Conservation (phyloP, 1,140 invertebrate species). For the Bombus balteatus region DNA sequence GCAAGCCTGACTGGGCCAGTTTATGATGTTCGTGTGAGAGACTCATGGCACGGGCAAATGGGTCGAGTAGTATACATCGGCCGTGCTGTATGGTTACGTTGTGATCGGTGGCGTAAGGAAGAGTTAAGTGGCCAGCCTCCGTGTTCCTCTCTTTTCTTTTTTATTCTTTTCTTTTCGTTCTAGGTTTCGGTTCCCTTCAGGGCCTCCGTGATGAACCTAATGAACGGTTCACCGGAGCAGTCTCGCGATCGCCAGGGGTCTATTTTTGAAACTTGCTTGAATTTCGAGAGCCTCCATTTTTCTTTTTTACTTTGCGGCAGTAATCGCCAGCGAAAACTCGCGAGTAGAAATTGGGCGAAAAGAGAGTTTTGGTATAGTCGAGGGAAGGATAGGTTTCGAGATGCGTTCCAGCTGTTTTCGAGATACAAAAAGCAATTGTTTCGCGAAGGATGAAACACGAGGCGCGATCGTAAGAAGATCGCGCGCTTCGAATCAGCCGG, state of each 20-base stretch:
- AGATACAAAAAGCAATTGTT: background rate
- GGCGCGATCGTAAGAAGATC: background rate
- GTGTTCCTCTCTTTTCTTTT: background rate
- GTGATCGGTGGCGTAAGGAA: conserved; percentile 47
- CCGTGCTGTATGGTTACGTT: conserved; percentile 42
- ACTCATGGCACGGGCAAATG: conserved; percentile 33
- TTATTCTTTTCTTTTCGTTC: background rate
- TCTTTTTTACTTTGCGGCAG: background rate
- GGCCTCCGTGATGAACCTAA: background rate
- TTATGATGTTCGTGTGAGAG: conserved; percentile 16
- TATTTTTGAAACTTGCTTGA: conserved; percentile 30
- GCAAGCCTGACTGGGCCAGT: conserved; percentile 18
- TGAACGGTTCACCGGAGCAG: conserved; percentile 21
- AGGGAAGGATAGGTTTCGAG: background rate
- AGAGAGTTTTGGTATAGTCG: background rate
- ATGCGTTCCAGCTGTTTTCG: background rate
- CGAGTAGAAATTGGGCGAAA: background rate
- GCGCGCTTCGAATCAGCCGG: background rate
- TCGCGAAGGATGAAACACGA: background rate
- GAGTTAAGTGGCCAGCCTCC: conserved; percentile 47
- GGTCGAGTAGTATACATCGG: background rate
- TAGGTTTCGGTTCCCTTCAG: background rate
- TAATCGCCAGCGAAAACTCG: background rate
- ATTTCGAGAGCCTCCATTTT: background rate
- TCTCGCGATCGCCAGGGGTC: background rate